These are phyloP conservation scores for Zoroaster sp. DNA, from an alignment of 53 echinoderm and acorn worm genomes.

Conservation along the genomic window DNA sequence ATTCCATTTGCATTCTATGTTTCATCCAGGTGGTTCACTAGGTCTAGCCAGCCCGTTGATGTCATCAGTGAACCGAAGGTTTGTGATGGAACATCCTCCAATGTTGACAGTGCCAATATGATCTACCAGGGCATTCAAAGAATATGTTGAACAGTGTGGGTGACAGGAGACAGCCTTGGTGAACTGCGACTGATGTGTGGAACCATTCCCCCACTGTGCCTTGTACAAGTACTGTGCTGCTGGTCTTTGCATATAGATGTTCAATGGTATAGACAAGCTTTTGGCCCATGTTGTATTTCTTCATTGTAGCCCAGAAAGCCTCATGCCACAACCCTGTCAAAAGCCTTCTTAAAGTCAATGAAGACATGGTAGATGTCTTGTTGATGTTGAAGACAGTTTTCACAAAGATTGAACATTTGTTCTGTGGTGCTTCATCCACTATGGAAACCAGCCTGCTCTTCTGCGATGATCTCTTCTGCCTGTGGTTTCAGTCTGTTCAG, in stretches of 20 bases:
- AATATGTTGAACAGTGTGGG: constrained; percentile 51
- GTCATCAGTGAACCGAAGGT: constrained; percentile 21
- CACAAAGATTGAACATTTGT: constrained; percentile 34
- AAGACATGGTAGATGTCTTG: constrained; percentile 32
- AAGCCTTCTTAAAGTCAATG: constrained; percentile 12
- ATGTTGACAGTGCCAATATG: constrained; percentile 4
- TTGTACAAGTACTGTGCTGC: constrained; percentile 10
- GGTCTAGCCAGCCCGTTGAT: constrained; percentile 1
- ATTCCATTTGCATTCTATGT: no score
- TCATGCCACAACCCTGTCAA: constrained; percentile 23
- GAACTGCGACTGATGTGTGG: constrained; percentile 32
- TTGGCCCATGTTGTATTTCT: background rate
- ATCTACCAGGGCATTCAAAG: constrained; percentile 15
- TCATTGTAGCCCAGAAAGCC: constrained; percentile 13
- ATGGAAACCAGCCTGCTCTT: constrained; percentile 62
- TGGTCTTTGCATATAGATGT: constrained; percentile 37
- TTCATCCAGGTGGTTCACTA: constrained; percentile 18
- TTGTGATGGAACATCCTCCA: no score
- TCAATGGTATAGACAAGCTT: constrained; percentile 15
- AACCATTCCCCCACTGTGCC: constrained; percentile 25
- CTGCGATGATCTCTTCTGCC: constrained; percentile 51
- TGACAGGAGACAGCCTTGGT: constrained; percentile 44
- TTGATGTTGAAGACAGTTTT: constrained; percentile 24
- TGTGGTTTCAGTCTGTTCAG: constrained; percentile 51
- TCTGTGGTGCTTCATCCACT: constrained; percentile 4